Conservation (phyloP, 1,140 invertebrate genomes). For the Pachypeltis micranthus region DNA sequence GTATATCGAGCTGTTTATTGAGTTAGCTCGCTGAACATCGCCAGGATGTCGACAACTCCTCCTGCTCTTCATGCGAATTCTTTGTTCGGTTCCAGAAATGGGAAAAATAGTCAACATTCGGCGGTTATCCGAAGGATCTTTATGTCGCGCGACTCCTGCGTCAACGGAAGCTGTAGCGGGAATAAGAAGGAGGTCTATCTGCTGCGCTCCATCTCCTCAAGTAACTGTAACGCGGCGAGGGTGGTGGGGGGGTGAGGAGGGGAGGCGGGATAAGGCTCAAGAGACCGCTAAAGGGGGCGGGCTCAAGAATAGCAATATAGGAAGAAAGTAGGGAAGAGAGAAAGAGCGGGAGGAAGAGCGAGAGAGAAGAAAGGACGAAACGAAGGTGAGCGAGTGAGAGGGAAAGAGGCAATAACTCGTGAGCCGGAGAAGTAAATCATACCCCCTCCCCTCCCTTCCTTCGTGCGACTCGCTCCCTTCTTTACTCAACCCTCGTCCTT, state of each 20-base stretch:
- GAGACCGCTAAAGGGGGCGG: conserved; percentile 6
- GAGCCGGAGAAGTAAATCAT: not conserved
- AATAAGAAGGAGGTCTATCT: conserved; percentile 1
- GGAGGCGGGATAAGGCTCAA: conserved; percentile 6
- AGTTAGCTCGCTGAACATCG: no score
- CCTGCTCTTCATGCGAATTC: no score
- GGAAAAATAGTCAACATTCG: no score
- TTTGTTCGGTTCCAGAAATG: no score
- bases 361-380: not conserved
- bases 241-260: not conserved
- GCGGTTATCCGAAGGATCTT: conserved; percentile 2
- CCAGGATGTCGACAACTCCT: no score
- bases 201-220: no score
- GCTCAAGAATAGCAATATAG: not conserved
- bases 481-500: not conserved
- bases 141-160: not conserved
- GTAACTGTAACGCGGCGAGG: no score
- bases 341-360: not conserved
- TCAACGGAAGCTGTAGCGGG: not conserved
- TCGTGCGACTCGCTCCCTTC: not conserved
- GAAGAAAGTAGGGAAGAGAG: not conserved
- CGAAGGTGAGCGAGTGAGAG: not conserved
- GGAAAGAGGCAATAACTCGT: not conserved
- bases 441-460: not conserved
- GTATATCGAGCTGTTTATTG: no score